Percentiles rank a stretch among this genome's conserved stretches.
Evolutionary conservation across 2,113 vertebrate genomes (phyloP).

Genomic region (Petromus typicus): DNA sequence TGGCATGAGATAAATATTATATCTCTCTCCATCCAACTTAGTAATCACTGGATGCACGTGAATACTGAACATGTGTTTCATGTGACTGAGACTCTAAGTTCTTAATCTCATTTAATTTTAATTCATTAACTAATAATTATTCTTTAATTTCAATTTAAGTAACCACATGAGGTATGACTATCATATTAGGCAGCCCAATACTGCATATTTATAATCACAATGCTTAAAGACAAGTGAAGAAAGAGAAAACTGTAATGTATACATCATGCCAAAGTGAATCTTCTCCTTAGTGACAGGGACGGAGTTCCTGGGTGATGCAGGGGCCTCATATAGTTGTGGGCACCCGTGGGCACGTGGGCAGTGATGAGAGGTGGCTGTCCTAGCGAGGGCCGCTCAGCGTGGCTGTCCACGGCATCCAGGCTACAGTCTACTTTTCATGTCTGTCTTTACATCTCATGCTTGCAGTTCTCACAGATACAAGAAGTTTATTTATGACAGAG

Average conservation of each 20-base stretch:
- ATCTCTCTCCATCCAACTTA: not conserved
- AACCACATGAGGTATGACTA: not conserved
- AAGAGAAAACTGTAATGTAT: not conserved
- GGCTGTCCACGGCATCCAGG: not conserved
- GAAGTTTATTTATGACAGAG: not conserved
- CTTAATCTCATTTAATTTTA: not conserved
- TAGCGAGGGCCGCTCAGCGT: rapidly evolving
- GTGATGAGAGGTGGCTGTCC: not conserved
- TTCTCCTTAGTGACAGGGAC: not conserved
- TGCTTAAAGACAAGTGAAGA: not conserved
- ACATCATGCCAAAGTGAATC: not conserved
- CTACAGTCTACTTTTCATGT: not conserved
- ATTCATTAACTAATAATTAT: not conserved
- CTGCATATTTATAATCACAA: not conserved
- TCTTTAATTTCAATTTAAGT: slow-evolving; percentile 39
- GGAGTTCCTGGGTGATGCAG: not conserved
- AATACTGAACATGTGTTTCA: not conserved
- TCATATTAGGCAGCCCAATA: not conserved
- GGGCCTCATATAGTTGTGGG: not conserved
- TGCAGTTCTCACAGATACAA: not conserved
- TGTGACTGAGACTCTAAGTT: not conserved
- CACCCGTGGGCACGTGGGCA: not conserved
- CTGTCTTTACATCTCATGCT: not conserved
- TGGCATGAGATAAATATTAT: rapidly evolving
- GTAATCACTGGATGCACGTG: not conserved